Base-by-base conservation (phyloP, 30 jellyfish, hydroid and myxozoan species). In the Phacellophora camtschatica region DNA sequence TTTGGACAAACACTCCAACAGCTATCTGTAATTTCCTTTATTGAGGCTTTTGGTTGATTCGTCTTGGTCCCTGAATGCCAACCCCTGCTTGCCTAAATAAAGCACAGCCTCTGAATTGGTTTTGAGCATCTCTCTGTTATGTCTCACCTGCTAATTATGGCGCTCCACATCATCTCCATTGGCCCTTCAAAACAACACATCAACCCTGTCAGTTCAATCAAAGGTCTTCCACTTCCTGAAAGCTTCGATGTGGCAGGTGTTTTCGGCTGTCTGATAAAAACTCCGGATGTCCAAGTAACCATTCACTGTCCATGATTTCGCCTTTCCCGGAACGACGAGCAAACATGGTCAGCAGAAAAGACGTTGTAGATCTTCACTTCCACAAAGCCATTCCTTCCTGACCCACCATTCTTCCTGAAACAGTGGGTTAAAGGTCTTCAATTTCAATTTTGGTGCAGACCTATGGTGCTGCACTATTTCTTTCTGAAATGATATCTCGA, bases 21-120 rank as follows among this genome's bases (percentile, higher is more conserved):
- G 88, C 84, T 76, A 84, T 27, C 88, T 27, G 73, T 55, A 58
- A 42, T 76, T 59, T 0, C 85, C 91, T 35, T 30, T 63, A 53
- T 79, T 79, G 3, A 39, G 25, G 54, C 75, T 62, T 4, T 2
- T 76, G 7, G 16, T 34, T 5, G 73, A 36, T 65, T 79, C 85
- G 33, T 79, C 91, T 20, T 66, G 84, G 2, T 77, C 91, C 19
- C 88, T 4, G 34, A 54, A 75, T 3, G 83, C 22, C 33, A 72
- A 32, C 41, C 45, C 84, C 29, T 71, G 82, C 84, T 41, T 71
- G 7, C 50, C 54, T 4, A 71, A 46, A 46, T 3, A 50, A 13
- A 72, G 77, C 39, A 72, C 82, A 24, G 77, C 86, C 56, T 46
- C 54, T n/a, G 56, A 2, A 7, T 19, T 30, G 16, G 77, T 50